Conservation (phyloP, 2,797 vertebrate genomes). For the Orientallactaga sibirica region DNA sequence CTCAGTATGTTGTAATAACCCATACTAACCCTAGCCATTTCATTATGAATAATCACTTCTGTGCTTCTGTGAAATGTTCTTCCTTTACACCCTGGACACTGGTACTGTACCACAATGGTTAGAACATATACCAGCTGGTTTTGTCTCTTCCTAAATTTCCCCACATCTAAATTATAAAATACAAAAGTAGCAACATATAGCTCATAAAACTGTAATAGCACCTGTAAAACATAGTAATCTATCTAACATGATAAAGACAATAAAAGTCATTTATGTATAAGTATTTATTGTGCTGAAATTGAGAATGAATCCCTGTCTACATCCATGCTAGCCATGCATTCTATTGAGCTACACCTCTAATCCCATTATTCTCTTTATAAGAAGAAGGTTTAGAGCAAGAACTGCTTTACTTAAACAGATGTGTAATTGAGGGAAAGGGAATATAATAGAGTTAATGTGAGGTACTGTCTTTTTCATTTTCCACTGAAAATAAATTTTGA, state of each 20-base stretch:
- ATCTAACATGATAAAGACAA: background rate
- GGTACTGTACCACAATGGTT: background rate
- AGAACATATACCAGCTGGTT: background rate
- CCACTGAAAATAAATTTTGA: background rate
- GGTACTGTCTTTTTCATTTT: background rate
- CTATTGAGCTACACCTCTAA: background rate
- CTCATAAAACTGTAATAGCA: background rate
- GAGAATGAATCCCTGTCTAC: background rate
- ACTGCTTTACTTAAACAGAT: background rate
- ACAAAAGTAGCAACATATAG: background rate
- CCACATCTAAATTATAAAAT: background rate
- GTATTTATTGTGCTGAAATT: too few species aligned
- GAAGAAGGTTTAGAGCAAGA: background rate
- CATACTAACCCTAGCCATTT: too few species aligned
- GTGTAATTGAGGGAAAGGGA: background rate
- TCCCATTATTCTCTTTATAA: background rate
- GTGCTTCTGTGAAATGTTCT: too few species aligned
- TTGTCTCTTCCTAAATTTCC: background rate
- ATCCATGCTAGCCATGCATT: too few species aligned
- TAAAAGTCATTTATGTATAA: background rate
- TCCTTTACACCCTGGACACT: too few species aligned
- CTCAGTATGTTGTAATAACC: too few species aligned
- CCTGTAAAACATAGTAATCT: background rate
- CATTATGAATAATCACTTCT: too few species aligned
- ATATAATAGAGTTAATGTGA: background rate